Evolutionary conservation across 2,888 invertebrate species (phyloP).

Genomic region (Marronus borbonicus): DNA sequence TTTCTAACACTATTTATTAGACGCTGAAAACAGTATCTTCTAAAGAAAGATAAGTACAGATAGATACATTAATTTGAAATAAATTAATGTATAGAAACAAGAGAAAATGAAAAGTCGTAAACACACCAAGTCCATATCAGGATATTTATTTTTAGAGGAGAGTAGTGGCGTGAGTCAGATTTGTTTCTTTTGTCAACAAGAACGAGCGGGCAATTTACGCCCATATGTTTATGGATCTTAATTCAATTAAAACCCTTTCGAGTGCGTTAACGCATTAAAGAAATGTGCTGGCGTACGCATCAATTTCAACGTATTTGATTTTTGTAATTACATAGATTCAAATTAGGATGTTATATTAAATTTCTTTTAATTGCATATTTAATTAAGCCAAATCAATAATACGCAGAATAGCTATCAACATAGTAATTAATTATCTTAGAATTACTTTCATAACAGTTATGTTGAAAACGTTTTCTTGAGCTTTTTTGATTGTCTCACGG

Average conservation of each 20-base stretch:
- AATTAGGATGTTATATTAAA: neutral
- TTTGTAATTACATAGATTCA: neutral
- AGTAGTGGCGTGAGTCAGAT: slow-evolving; percentile 24
- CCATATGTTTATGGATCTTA: slow-evolving; percentile 46
- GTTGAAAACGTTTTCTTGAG: no score
- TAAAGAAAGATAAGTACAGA: neutral
- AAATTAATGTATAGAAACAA: slow-evolving; percentile 8
- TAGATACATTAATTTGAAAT: neutral
- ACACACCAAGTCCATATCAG: slow-evolving; percentile 40
- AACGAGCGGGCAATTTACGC: slow-evolving; percentile 37
- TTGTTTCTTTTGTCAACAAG: slow-evolving; percentile 46
- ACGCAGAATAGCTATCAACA: no score
- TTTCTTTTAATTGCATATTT: no score
- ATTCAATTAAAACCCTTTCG: slow-evolving; percentile 41
- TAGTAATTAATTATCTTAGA: no score
- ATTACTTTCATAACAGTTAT: no score
- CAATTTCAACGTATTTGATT: neutral
- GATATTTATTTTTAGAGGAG: slow-evolving; percentile 46
- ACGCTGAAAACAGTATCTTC: no score
- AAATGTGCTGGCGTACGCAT: neutral
- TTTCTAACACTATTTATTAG: no score
- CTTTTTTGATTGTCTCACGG: no score
- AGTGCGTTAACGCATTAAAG: slow-evolving; percentile 15
- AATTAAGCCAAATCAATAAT: no score
- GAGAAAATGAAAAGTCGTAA: neutral